Evolutionary conservation across 2,888 invertebrate species (phyloP).

Genomic region (Eupithecia pulchellata): DNA sequence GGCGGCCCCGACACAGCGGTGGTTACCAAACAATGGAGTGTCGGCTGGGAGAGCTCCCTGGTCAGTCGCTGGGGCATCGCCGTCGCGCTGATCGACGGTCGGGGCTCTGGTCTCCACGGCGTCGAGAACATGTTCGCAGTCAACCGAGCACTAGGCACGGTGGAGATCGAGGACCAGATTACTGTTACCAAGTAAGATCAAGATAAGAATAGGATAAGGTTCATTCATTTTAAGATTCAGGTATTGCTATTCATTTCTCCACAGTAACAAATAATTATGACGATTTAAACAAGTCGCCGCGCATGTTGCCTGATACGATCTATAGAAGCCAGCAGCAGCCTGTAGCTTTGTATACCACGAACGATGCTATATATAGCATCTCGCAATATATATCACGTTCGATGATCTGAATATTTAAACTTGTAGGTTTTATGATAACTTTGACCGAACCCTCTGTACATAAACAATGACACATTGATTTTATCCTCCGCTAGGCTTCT

Average conservation of each 20-base stretch:
- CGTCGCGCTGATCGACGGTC: conserved; percentile 94
- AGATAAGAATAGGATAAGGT: too few relatives aligned
- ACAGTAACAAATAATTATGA: too few relatives aligned
- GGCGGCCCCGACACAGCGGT: conserved; percentile 96
- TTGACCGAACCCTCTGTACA: not conserved
- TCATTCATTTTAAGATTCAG: not conserved
- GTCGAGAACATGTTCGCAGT: conserved; percentile 92
- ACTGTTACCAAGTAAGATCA: conserved; percentile 89
- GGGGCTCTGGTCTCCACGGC: conserved; percentile 95
- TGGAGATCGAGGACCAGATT: conserved; percentile 96
- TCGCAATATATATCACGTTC: too few relatives aligned
- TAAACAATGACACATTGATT: too few relatives aligned
- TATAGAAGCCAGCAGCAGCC: too few relatives aligned
- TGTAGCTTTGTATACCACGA: too few relatives aligned
- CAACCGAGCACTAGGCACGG: conserved; percentile 93
- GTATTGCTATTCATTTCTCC: too few relatives aligned
- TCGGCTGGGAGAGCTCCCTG: conserved; percentile 96
- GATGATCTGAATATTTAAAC: too few relatives aligned
- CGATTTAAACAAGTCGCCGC: too few relatives aligned
- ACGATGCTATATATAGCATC: too few relatives aligned
- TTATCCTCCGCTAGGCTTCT: too few relatives aligned
- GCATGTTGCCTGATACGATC: too few relatives aligned
- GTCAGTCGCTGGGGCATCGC: conserved; percentile 93
- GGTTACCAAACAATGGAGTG: conserved; percentile 91
- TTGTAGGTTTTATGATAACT: not conserved